phyloP scores from a whole-genome alignment of 2,113 vertebrate species.

The Lutjanus erythropterus region DNA sequence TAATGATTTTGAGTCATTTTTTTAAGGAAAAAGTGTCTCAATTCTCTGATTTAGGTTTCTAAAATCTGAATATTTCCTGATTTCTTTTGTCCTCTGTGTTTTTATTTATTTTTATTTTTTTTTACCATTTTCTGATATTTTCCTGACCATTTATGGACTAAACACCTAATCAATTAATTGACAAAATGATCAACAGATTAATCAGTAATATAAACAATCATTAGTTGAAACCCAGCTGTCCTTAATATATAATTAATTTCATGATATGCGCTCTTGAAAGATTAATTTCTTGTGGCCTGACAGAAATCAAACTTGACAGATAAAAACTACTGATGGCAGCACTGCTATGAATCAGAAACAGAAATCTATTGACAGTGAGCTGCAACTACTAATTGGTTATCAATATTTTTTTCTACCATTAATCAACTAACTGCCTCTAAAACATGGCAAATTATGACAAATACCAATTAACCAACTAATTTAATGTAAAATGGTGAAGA shows the following conservation, averaged over 20 bases:
- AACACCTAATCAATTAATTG: too few species aligned
- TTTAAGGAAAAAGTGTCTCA: too few species aligned
- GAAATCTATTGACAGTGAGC: not conserved
- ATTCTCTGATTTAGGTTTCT: too few species aligned
- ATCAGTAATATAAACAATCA: too few species aligned
- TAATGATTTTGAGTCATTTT: too few species aligned
- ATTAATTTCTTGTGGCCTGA: constrained; percentile 8
- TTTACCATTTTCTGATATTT: too few species aligned
- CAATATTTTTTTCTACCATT: not conserved
- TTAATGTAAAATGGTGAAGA: not conserved
- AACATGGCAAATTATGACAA: too few species aligned
- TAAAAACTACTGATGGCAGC: constrained; percentile 2
- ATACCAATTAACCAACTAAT: constrained; percentile 9
- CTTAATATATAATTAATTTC: constrained; percentile 6
- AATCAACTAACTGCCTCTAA: not conserved
- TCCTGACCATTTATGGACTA: too few species aligned
- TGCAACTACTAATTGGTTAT: constrained; percentile 4
- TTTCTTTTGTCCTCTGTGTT: too few species aligned
- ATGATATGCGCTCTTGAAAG: not conserved
- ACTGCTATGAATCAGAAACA: not conserved
- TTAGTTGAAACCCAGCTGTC: not conserved
- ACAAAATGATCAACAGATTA: too few species aligned
- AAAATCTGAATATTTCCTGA: too few species aligned
- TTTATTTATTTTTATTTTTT: too few species aligned
- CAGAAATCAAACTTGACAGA: constrained; percentile 23